Conservation (phyloP, 2,113 vertebrate genomes). For the Scytalopus superciliaris region DNA sequence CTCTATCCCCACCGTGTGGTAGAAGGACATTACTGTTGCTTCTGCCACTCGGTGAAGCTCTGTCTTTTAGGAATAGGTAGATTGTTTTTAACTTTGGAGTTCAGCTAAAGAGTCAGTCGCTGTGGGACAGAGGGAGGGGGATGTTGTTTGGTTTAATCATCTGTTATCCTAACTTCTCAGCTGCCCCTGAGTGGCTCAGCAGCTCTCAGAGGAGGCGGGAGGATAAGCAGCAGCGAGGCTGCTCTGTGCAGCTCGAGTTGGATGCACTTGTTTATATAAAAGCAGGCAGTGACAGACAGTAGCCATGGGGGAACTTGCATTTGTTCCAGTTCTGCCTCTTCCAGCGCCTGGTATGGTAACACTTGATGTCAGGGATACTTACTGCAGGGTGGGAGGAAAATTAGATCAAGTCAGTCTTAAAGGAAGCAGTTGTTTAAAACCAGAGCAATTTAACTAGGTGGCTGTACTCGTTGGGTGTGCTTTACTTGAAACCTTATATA, state of each 20-base stretch:
- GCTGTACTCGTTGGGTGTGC: neutral
- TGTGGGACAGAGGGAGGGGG: neutral
- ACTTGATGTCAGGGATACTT: constrained; percentile 51
- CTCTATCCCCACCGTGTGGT: constrained; percentile 70
- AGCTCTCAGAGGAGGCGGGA: neutral
- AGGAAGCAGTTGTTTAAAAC: neutral
- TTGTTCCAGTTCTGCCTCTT: constrained; percentile 68
- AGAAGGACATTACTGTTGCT: neutral
- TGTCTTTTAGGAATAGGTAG: neutral
- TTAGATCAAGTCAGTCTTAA: constrained; percentile 11
- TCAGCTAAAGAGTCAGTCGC: constrained; percentile 1
- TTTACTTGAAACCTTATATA: neutral
- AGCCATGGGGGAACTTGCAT: constrained; percentile 52
- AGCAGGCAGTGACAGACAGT: constrained; percentile 62
- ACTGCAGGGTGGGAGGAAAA: constrained; percentile 2
- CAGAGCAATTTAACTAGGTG: neutral
- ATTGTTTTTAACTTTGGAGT: neutral
- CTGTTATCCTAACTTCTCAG: neutral
- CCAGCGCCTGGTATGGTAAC: neutral
- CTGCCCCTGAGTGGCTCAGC: neutral
- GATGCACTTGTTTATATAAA: constrained; percentile 8
- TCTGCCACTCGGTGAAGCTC: neutral
- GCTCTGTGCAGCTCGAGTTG: neutral
- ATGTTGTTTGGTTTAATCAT: constrained; percentile 10
- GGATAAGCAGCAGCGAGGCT: neutral